Evolutionary conservation across 2,113 vertebrate genomes (phyloP).

Genomic region (Barbus barbus): DNA sequence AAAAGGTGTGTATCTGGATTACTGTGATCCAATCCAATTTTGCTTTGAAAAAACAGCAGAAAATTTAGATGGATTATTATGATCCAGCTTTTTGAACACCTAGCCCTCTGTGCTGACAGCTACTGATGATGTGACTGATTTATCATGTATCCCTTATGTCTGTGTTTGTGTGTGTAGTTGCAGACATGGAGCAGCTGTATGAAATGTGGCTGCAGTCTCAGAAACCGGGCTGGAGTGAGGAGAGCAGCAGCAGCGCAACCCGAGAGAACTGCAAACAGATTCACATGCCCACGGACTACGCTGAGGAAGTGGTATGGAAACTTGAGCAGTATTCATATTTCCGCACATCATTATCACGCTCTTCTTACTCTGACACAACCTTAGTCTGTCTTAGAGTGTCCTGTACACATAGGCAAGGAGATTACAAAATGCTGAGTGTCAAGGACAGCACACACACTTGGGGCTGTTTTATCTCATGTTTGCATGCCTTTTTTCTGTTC

Average conservation of each 20-base stretch:
- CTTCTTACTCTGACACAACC: background rate
- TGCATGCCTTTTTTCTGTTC: background rate
- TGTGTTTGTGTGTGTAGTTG: constrained; percentile 74
- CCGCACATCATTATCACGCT: background rate
- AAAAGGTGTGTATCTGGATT: too few relatives aligned
- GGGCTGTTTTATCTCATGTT: background rate
- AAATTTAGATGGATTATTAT: too few relatives aligned
- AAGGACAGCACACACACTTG: background rate
- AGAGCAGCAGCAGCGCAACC: constrained; percentile 73
- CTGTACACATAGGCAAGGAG: background rate
- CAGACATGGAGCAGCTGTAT: constrained; percentile 96
- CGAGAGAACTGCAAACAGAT: constrained; percentile 94
- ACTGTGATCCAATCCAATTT: too few relatives aligned
- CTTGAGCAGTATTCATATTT: background rate
- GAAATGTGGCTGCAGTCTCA: constrained; percentile 94
- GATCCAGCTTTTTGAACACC: too few relatives aligned
- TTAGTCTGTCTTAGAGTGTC: background rate
- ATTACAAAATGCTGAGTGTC: too few relatives aligned
- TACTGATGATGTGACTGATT: background rate
- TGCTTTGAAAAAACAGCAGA: too few relatives aligned
- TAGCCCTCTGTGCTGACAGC: background rate
- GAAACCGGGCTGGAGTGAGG: constrained; percentile 86
- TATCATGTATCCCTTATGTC: background rate
- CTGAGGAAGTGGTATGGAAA: constrained; percentile 89
- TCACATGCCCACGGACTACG: constrained; percentile 97